Evolutionary conservation across 2,888 invertebrate genomes (phyloP), one percentile per base, ranked within the genome.

Genomic region (Erynnis tages): DNA sequence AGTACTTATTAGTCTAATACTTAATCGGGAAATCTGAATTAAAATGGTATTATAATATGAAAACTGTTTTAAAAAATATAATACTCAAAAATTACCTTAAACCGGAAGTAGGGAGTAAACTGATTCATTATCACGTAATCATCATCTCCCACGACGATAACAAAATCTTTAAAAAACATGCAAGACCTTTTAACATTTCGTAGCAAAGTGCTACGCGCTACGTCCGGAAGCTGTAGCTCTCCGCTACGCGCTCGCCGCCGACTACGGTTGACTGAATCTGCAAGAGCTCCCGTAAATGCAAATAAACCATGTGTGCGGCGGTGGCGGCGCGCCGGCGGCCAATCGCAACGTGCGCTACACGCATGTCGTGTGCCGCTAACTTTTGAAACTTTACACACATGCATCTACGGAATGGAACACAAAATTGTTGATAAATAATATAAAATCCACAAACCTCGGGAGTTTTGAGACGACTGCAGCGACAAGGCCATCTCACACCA

Each of bases 401-500:
- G 78, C 77, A 77, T 74, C 74, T 69, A 63, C 63, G 72, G 65
- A 71, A 69, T 73, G n/a, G n/a, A n/a, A n/a, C 69, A 73, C 69
- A 64, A 58, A 58, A 69, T 62, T 54, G 55, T 59, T 62, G 55
- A 54, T 58, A 60, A 61, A 65, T 54, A 62, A 59, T 60, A 65
- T 69, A 46, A 68, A 61, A 60, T 66, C 57, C 78, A 84, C 79
- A 79, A 80, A 81, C 91, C 89, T 84, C 91, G 88, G 54, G 91
- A 84, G 74, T 89, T 90, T 74, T 90, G 91, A 76, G 90, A 84
- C 70, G 91, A 80, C 65, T 91, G 90, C 71, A 91, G 89, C 73
- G 92, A 92, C 69, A 92, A 76, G 63, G 91, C 86, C 80, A 91
- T 91, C 73, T 91, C 87, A 74, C 92, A 90, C 66, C 90, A 91